Evolutionary conservation across 2,888 invertebrate genomes (phyloP).

Genomic region (Tipula helvola): DNA sequence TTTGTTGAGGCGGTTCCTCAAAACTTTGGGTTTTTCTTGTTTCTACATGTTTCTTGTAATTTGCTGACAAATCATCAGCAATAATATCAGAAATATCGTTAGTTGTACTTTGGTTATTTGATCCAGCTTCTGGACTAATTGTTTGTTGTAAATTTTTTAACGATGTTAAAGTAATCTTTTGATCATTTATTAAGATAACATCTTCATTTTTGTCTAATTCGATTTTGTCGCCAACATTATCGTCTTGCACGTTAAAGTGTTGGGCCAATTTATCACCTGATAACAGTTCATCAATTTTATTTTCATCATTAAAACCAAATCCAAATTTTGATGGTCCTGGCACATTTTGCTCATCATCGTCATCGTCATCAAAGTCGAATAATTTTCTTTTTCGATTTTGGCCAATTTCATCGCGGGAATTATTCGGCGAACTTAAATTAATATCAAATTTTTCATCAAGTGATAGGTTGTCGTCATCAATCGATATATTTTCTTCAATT

Average conservation of each 20-base stretch:
- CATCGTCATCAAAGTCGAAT: conserved; percentile 17
- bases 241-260: conserved; percentile 24
- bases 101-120: conserved; percentile 31
- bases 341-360: conserved; percentile 14
- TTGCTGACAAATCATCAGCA: conserved; percentile 23
- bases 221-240: background rate
- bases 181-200: conserved; percentile 17
- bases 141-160: conserved; percentile 12
- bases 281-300: conserved; percentile 29
- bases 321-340: background rate
- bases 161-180: conserved; percentile 16
- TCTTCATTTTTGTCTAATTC: conserved; percentile 10
- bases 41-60: background rate
- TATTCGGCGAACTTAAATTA: conserved; percentile 6
- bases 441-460: conserved; percentile 14
- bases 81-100: conserved; percentile 32
- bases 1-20: background rate
- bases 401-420: background rate
- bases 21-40: background rate
- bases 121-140: conserved; percentile 19
- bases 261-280: conserved; percentile 31
- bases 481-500: conserved; percentile 29
- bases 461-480: conserved; percentile 14
- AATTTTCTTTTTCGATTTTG: conserved; percentile 15
- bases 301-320: conserved; percentile 16